Conservation (phyloP, 2,113 vertebrate species). For the Peucedramus taeniatus region DNA sequence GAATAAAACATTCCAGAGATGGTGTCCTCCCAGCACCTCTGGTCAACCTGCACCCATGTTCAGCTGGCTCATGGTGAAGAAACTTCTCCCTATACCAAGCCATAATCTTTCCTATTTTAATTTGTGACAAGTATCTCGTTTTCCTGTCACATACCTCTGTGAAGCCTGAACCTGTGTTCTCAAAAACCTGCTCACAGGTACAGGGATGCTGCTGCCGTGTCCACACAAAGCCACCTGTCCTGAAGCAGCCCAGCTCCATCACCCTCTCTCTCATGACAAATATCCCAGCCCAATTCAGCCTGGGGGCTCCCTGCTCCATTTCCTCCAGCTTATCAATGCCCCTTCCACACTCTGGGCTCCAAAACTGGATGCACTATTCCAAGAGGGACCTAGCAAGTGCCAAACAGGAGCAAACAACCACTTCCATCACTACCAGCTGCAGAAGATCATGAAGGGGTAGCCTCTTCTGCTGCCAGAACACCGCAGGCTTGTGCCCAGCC, state of each 20-base stretch:
- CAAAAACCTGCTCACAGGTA: background rate
- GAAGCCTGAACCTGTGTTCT: background rate
- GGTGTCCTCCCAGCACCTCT: background rate
- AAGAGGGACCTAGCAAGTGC: background rate
- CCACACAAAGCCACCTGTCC: background rate
- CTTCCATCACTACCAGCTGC: background rate
- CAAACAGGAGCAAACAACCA: background rate
- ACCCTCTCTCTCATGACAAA: background rate
- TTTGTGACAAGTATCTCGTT: background rate
- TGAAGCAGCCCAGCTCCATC: background rate
- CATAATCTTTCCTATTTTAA: background rate
- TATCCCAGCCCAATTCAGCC: background rate
- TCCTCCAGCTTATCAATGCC: background rate
- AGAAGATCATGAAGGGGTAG: background rate
- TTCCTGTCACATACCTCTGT: background rate
- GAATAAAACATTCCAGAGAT: background rate
- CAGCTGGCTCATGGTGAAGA: background rate
- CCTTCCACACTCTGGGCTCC: background rate
- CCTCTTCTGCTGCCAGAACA: background rate
- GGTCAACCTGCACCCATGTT: background rate
- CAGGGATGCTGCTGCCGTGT: background rate
- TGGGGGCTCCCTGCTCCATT: background rate
- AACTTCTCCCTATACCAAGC: background rate
- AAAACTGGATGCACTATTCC: background rate
- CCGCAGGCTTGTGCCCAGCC: rapidly evolving